These are phyloP conservation scores for Platichthys stellatus DNA, from an alignment of 2,113 vertebrate species.

Conservation along the genomic window DNA sequence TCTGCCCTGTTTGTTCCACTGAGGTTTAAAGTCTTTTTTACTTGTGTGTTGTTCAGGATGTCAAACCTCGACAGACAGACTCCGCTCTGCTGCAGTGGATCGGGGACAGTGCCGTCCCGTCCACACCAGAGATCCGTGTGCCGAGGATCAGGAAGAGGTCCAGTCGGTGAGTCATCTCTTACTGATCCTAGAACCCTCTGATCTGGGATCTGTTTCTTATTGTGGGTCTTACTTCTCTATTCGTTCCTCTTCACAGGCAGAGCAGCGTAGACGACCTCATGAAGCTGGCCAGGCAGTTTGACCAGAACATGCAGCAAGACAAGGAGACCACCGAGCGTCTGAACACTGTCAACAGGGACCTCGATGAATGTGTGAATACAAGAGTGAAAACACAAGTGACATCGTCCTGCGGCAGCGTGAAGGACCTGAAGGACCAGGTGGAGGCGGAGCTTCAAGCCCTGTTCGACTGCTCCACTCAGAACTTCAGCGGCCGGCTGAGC, in stretches of 20 bases:
- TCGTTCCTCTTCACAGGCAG: conserved; percentile 63
- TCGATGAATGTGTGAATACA: conserved; percentile 1
- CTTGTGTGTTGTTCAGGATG: conserved; percentile 73
- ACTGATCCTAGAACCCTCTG: not conserved
- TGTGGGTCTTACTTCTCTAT: not conserved
- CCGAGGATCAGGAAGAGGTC: conserved; percentile 79
- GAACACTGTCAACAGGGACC: conserved; percentile 22
- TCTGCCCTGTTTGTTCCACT: not conserved
- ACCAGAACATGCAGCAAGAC: conserved; percentile 89
- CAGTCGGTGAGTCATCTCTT: conserved; percentile 76
- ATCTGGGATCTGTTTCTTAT: not conserved
- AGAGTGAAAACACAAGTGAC: conserved; percentile 11
- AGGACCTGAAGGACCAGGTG: conserved; percentile 55
- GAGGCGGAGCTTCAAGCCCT: conserved; percentile 89
- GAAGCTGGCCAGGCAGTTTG: conserved; percentile 92
- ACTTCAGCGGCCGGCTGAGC: conserved; percentile 84
- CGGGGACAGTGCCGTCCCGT: conserved; percentile 86
- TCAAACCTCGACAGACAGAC: conserved; percentile 76
- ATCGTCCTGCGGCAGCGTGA: not conserved
- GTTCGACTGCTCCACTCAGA: conserved; percentile 92
- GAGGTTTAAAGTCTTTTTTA: not conserved
- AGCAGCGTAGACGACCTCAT: conserved; percentile 89
- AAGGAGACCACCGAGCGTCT: conserved; percentile 74
- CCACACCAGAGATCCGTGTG: conserved; percentile 84
- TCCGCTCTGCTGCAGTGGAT: conserved; percentile 91